Evolutionary conservation across 2,888 invertebrate genomes (phyloP).

Genomic region (Mylabris sibirica): DNA sequence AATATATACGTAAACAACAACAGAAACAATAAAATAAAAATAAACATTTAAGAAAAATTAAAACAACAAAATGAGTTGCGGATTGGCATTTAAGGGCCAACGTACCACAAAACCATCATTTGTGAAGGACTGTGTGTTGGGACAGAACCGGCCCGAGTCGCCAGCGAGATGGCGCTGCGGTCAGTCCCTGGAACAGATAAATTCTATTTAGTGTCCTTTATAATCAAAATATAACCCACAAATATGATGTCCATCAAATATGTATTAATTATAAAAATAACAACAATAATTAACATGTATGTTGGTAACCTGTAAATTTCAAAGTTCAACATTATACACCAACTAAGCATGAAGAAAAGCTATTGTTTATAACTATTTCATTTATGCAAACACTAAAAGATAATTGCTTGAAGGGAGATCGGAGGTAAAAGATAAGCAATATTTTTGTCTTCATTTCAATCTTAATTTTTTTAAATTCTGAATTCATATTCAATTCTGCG

Average conservation of each 20-base stretch:
- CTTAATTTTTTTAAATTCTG: too few relatives aligned
- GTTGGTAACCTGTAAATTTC: neutral
- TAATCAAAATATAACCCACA: conserved; percentile 2
- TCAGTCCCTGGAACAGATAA: conserved; percentile 63
- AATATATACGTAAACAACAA: neutral
- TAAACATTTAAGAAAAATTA: conserved; percentile 34
- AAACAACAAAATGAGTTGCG: conserved; percentile 49
- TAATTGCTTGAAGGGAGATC: too few relatives aligned
- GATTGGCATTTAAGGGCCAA: conserved; percentile 53
- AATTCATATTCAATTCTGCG: too few relatives aligned
- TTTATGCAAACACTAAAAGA: too few relatives aligned
- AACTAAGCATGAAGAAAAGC: too few relatives aligned
- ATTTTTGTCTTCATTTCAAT: too few relatives aligned
- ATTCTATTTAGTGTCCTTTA: conserved; percentile 50
- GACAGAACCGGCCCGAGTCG: conserved; percentile 61
- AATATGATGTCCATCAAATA: neutral
- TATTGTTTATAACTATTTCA: neutral
- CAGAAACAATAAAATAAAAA: neutral
- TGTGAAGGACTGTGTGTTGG: conserved; percentile 52
- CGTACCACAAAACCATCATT: conserved; percentile 63
- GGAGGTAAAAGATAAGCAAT: too few relatives aligned
- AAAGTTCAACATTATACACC: neutral
- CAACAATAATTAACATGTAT: neutral
- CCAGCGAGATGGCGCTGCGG: conserved; percentile 62
- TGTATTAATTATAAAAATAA: neutral